Conservation (phyloP, 2,113 vertebrate species). For the Manacus vitellinus region DNA sequence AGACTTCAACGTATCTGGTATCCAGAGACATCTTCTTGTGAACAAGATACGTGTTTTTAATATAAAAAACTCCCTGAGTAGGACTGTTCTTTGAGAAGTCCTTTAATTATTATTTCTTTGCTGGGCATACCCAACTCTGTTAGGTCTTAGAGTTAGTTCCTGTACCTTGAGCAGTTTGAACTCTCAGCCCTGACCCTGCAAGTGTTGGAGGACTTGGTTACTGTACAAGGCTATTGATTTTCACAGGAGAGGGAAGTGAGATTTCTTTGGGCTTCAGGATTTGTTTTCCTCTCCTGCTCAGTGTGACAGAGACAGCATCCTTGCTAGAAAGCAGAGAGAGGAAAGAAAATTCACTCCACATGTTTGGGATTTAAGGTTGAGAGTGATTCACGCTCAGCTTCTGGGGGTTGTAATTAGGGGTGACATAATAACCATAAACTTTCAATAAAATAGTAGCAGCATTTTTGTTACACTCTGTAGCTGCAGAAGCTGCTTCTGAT, state of each 20-base stretch:
- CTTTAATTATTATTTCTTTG: background rate
- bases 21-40: background rate
- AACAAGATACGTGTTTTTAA: accelerated
- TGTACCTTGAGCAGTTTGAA: background rate
- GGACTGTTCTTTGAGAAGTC: background rate
- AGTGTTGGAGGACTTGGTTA: background rate
- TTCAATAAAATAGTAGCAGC: constrained; percentile 45
- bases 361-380: constrained; percentile 61
- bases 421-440: constrained; percentile 71
- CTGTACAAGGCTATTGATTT: background rate
- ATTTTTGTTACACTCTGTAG: constrained; percentile 18
- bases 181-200: background rate
- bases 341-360: constrained; percentile 61
- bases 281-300: constrained; percentile 46
- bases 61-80: background rate
- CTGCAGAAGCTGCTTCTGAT: constrained; percentile 48
- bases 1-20: background rate
- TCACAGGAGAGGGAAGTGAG: background rate
- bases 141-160: background rate
- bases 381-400: constrained; percentile 63
- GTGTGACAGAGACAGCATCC: background rate
- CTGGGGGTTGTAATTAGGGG: constrained; percentile 67
- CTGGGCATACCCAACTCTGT: background rate
- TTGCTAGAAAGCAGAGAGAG: constrained; percentile 42
- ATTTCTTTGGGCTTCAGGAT: constrained; percentile 4